Conservation (phyloP, 2,888 invertebrate genomes). For the Diploptera punctata region DNA sequence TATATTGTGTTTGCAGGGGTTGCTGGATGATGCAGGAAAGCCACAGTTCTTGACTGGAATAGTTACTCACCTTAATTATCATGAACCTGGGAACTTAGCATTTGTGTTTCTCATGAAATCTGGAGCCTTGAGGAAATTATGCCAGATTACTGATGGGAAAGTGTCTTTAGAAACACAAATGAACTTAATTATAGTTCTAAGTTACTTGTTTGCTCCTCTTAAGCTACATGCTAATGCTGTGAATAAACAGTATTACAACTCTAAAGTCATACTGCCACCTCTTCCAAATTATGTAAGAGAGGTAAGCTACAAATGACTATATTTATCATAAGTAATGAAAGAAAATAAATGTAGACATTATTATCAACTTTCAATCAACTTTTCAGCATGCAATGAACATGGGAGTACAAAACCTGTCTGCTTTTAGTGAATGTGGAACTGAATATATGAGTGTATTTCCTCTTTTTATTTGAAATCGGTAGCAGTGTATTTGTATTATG, state of each 20-base stretch:
- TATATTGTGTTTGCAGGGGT: slow-evolving; percentile 21
- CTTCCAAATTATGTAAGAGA: slow-evolving; percentile 1
- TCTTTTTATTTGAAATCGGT: no score
- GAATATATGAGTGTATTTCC: no score
- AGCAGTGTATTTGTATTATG: no score
- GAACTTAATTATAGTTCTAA: slow-evolving; percentile 23
- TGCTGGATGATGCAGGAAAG: slow-evolving; percentile 30
- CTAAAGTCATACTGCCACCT: slow-evolving; percentile 17
- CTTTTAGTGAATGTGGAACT: no score
- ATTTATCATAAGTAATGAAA: no score
- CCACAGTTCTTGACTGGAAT: slow-evolving; percentile 29
- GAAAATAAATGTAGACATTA: no score
- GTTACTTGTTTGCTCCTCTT: slow-evolving; percentile 26
- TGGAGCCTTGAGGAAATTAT: slow-evolving; percentile 30
- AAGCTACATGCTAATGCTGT: not conserved
- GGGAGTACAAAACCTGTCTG: no score
- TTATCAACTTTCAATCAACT: no score
- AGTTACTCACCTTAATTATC: slow-evolving; percentile 35
- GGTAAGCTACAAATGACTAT: slow-evolving; percentile 8
- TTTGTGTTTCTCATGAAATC: slow-evolving; percentile 34
- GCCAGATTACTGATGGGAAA: not conserved
- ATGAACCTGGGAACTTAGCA: slow-evolving; percentile 38
- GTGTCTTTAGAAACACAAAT: slow-evolving; percentile 26
- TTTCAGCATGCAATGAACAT: no score
- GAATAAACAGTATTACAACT: not conserved